Conservation (phyloP, 2,113 vertebrate genomes). For the Hiodon alosoides region DNA sequence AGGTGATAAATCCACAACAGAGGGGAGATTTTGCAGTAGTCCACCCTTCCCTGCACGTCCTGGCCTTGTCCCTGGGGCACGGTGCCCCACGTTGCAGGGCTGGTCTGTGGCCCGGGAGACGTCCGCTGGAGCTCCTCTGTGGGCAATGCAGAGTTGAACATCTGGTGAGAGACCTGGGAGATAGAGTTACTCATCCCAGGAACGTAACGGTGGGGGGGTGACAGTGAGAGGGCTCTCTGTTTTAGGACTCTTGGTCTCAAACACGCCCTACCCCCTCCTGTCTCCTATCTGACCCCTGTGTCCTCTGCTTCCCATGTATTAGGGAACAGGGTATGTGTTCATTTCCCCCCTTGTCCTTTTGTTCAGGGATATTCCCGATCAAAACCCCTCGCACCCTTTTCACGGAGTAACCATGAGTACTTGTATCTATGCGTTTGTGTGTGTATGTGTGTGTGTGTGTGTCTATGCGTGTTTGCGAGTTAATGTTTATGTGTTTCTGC, state of each 20-base stretch:
- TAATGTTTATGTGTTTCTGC: background rate
- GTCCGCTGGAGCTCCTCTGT: background rate
- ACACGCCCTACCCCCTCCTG: background rate
- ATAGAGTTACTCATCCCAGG: constrained; percentile 44
- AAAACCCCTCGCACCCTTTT: too few relatives aligned
- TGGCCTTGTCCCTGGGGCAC: too few relatives aligned
- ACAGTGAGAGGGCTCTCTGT: constrained; percentile 19
- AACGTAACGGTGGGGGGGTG: constrained; percentile 3
- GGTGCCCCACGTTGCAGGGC: background rate
- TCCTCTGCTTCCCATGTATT: constrained; percentile 19
- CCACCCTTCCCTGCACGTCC: too few relatives aligned
- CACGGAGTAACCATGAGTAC: background rate
- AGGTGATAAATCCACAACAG: too few relatives aligned
- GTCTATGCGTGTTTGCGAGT: background rate
- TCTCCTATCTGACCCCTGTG: constrained; percentile 31
- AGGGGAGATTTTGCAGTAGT: too few relatives aligned
- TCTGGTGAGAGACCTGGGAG: constrained; percentile 39
- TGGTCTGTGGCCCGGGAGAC: background rate
- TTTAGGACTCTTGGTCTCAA: constrained; percentile 29
- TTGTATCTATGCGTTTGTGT: background rate
- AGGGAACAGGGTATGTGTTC: constrained; percentile 18
- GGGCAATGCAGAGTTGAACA: constrained; percentile 49
- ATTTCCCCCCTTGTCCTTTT: constrained; percentile 1
- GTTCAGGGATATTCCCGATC: background rate
- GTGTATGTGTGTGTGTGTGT: background rate